A percentile compares a stretch with the other conserved stretches of the same genome.
phyloP scores from a whole-genome alignment of 2,113 vertebrate genomes.

The Hyperoodon ampullatus region DNA sequence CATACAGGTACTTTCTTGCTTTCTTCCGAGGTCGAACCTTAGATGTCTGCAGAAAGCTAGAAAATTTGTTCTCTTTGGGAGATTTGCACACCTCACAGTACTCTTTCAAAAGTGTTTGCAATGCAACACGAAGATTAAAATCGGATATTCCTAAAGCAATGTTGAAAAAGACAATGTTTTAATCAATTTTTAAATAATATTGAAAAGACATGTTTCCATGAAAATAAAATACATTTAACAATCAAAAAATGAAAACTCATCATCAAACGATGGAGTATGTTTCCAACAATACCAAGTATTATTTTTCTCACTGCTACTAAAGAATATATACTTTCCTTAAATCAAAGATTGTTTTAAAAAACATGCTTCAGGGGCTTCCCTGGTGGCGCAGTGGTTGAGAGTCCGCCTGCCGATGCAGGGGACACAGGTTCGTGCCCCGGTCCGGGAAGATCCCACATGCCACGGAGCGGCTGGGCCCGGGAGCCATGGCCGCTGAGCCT shows the following conservation, averaged over 20 bases:
- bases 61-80: constrained; percentile 94
- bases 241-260: constrained; percentile 48
- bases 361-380: background rate
- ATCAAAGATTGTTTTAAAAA: constrained; percentile 31
- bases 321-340: constrained; percentile 45
- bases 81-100: constrained; percentile 95
- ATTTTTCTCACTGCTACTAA: constrained; percentile 30
- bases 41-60: constrained; percentile 91
- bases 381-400: no score
- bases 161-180: constrained; percentile 65
- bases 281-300: background rate
- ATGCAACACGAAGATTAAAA: constrained; percentile 97
- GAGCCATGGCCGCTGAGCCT: no score
- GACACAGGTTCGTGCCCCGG: no score
- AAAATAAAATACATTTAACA: background rate
- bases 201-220: constrained; percentile 14
- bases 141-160: constrained; percentile 90
- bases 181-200: constrained; percentile 38
- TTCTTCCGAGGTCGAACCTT: constrained; percentile 96
- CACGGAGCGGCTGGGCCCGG: no score
- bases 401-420: no score
- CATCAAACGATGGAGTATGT: background rate
- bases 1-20: constrained; percentile 98
- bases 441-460: no score
- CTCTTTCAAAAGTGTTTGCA: constrained; percentile 97